Evolutionary conservation across 1,140 invertebrate genomes (phyloP), one percentile per base, ranked within the genome.

Genomic region (Planococcus citri): DNA sequence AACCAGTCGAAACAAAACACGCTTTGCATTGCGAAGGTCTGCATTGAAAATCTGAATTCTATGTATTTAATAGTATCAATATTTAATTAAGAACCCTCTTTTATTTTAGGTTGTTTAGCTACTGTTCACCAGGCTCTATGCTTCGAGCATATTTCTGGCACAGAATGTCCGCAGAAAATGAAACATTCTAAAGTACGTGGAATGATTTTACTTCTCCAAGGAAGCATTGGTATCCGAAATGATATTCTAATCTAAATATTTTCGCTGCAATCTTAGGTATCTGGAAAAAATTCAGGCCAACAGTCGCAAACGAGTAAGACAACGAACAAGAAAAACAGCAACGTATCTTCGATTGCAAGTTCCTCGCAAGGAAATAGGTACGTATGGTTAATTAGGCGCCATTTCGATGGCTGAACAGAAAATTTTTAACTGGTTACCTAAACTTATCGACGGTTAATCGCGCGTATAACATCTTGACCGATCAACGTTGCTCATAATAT

Each of bases 101-200:
- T 69, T 73, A 67, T 81, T 80, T 60, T 80, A 92, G 90, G 84
- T 81, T 94, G 91, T 78, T 85, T 86, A 72, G 84, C 88, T 71
- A 90, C 87, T 70, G 88, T 93, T 57, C 91, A 94, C 79, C 90
- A 93, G 76, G 87, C 85, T 76, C 84, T 85, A 3, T 94, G 91
- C 78, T 91, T 91, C 77, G 91, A 94, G 77, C 89, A 91, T 79
- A 86, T 92, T 72, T 69, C 68, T 27, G 68, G 10, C 22, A 64
- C 60, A 9, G 20, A 64, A 14, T 64, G 60, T 20, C 60, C 21
- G 3, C 60, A 64, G 17, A 64, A 64, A 27, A 25, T 64, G 60
- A 64, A 64, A 27, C 4, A 9, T 64, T 25, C 21, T 25, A 64
- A 64, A 64, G 60, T 64, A 20, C n/a, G n/a, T n/a, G n/a, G n/a